Percentiles rank a stretch among this genome's conserved stretches.
Conservation (phyloP, 2,888 invertebrate genomes). For the Trichogramma dendrolimi region DNA sequence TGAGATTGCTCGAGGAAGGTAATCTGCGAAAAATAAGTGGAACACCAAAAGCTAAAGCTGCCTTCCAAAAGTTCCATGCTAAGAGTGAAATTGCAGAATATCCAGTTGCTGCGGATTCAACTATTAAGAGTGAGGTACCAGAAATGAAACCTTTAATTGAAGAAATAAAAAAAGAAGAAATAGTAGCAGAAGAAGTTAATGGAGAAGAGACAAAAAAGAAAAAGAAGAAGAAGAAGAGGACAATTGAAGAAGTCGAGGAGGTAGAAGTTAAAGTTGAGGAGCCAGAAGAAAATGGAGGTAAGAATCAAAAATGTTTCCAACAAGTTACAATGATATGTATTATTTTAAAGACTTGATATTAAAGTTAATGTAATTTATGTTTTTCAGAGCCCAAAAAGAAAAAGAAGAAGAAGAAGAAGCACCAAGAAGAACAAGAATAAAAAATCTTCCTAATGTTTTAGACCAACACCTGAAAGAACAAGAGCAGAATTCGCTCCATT, state of each 20-base stretch:
- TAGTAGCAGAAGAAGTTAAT: conserved; percentile 47
- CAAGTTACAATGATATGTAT: conserved; percentile 4
- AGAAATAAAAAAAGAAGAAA: conserved; percentile 45
- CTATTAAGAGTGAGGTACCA: conserved; percentile 61
- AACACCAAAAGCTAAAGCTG: conserved; percentile 81
- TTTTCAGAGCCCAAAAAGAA: conserved; percentile 43
- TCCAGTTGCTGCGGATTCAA: conserved; percentile 75
- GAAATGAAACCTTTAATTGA: conserved; percentile 47
- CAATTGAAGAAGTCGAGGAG: conserved; percentile 39
- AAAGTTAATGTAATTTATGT: conserved; percentile 11
- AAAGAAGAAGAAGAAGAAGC: conserved; percentile 47
- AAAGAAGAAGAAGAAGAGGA: conserved; percentile 50
- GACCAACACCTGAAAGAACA: too few relatives aligned
- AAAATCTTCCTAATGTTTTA: not conserved
- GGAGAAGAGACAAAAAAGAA: conserved; percentile 37
- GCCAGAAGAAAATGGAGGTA: conserved; percentile 27
- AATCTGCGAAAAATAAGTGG: conserved; percentile 79
- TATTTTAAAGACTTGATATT: conserved; percentile 3
- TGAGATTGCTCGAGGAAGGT: conserved; percentile 81
- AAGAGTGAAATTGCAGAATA: conserved; percentile 77
- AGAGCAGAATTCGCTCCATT: too few relatives aligned
- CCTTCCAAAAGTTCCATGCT: conserved; percentile 87
- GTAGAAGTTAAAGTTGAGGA: conserved; percentile 28
- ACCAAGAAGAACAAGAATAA: conserved; percentile 32
- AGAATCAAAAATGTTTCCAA: conserved; percentile 12